phyloP scores from a whole-genome alignment of 2,113 vertebrate genomes.

The Pitta sordida region DNA sequence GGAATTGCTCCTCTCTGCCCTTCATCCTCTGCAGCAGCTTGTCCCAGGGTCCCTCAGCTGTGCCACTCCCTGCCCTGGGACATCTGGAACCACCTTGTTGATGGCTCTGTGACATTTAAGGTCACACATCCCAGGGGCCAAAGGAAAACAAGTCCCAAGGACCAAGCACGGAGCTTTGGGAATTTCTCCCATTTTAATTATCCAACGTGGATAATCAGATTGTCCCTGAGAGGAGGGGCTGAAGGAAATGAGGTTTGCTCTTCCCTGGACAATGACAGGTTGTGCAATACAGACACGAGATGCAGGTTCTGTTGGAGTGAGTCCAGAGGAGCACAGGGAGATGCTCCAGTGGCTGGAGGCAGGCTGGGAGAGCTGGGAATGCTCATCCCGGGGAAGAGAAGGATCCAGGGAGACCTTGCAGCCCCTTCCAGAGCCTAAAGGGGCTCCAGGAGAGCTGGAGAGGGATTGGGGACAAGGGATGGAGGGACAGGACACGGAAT shows the following conservation, averaged over 20 bases:
- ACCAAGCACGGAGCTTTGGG: not conserved
- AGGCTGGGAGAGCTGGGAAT: not conserved
- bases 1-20: not conserved
- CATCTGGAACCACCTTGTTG: not conserved
- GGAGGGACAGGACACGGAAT: not conserved
- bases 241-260: not conserved
- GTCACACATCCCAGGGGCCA: accelerated
- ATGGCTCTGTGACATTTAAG: not conserved
- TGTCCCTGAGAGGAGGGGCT: not conserved
- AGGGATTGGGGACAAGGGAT: not conserved
- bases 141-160: not conserved
- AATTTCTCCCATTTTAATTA: not conserved
- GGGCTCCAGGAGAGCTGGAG: not conserved
- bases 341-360: not conserved
- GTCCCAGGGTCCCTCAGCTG: not conserved
- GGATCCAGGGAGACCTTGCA: not conserved
- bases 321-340: not conserved
- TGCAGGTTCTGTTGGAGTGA: not conserved
- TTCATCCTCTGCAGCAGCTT: not conserved
- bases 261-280: not conserved
- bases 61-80: not conserved
- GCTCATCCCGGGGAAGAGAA: no score
- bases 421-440: not conserved
- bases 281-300: not conserved
- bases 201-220: not conserved